Percentiles rank a stretch among this genome's conserved stretches.
These are phyloP conservation scores for Dromas ardeola DNA, from an alignment of 2,113 vertebrate genomes.

Conservation along the genomic window DNA sequence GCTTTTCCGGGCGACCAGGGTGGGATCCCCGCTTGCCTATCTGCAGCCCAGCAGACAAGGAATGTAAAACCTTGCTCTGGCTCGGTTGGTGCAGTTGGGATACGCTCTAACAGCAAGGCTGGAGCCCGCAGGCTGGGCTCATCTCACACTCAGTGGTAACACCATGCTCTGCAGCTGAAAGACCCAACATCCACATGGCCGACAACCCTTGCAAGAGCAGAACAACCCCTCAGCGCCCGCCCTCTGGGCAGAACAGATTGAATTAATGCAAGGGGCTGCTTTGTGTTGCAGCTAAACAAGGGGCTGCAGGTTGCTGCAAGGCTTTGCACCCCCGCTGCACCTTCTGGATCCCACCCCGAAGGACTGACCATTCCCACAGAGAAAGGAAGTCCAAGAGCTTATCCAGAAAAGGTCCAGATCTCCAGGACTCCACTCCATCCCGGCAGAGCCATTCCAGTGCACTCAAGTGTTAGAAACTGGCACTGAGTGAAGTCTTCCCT, in stretches of 20 bases:
- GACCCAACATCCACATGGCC: not conserved
- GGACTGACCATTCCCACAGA: not conserved
- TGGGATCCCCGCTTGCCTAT: not conserved
- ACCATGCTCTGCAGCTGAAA: not conserved
- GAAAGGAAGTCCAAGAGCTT: not conserved
- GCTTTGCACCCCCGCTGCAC: not conserved
- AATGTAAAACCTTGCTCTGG: not conserved
- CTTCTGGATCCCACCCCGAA: not conserved
- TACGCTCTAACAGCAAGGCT: not conserved
- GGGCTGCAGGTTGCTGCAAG: not conserved
- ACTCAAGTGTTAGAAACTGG: not conserved
- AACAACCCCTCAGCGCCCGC: not conserved
- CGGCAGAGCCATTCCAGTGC: not conserved
- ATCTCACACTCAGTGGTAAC: not conserved
- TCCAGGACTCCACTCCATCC: not conserved
- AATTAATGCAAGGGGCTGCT: not conserved
- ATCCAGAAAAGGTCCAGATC: not conserved
- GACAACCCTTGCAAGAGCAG: not conserved
- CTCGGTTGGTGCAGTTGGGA: rapidly evolving
- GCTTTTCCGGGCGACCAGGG: not conserved
- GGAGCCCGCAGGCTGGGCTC: not conserved
- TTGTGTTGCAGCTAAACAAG: not conserved
- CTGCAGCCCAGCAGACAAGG: not conserved
- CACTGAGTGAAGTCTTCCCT: not conserved
- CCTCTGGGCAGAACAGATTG: not conserved